Base-by-base conservation (phyloP, 2,797 vertebrate species). In the Platalea minor region DNA sequence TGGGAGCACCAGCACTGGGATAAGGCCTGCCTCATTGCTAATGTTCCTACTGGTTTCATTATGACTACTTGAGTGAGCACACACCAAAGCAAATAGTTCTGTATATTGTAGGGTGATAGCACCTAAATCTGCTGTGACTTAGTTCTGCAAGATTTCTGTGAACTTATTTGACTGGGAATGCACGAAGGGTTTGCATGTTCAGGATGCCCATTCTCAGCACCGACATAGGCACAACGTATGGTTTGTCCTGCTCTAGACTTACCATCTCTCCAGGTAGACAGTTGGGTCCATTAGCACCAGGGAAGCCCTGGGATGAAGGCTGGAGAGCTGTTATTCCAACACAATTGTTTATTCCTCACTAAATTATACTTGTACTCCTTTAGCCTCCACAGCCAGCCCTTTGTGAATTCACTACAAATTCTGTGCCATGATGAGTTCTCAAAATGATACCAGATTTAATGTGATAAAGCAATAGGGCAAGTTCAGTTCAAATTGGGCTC, bases 221-320 rank as follows among this genome's bases (percentile, higher is more conserved):
- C 0, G 1, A 24, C 1, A 2, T 33, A 69, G 45, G 28, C 37
- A 46, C 37, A 59, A 37, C 29, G 13, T 29, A 3, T 53, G 57
- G 46, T 67, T 65, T 54, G 35, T 50, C 21, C 26, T 61, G 15
- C 28, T 68, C 33, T 39, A 64, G 61, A 16, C 92, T 98, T 96
- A 98, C 98, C 19, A 63, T 92, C 92, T 98, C 97, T 17, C 98
- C 98, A 18, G 72, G 48, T 59, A 98, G 98, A 31, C 98, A 98
- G 12, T 91, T 80, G 91, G 98, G 98, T 72, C 98, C 97, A 1
- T 98, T 96, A 11, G 97, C 97, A 95, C 98, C 98, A 13, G 26
- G 96, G 92, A 98, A 98, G 89, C 98, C 98, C 98, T 98, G 95
- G 29, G 39, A 56, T 65, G 35, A 69, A 63, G 18, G 31, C 23